Evolutionary conservation across 2,797 vertebrate species (phyloP).

Genomic region (Neomorphus geoffroyi): DNA sequence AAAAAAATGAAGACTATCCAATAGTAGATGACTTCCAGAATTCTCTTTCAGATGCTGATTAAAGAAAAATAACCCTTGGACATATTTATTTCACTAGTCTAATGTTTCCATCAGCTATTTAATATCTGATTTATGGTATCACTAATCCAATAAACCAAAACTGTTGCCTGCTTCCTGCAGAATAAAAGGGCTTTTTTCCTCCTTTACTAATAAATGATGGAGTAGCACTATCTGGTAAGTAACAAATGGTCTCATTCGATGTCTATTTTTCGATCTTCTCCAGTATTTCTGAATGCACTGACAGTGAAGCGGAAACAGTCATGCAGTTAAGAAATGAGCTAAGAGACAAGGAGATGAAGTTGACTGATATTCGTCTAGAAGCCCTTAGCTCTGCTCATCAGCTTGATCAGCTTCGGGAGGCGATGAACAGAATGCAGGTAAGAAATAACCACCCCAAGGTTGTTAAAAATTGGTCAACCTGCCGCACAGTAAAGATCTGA

Average conservation of each 20-base stretch:
- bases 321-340: conserved; percentile 95
- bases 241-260: not conserved
- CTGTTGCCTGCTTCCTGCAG: not conserved
- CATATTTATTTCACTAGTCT: not conserved
- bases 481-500: not conserved
- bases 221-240: not conserved
- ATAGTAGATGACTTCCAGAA: not conserved
- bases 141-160: not conserved
- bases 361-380: conserved; percentile 96
- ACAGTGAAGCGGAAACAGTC: conserved; percentile 92
- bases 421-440: conserved; percentile 99
- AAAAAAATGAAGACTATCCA: not conserved
- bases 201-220: not conserved
- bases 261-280: not conserved
- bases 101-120: not conserved
- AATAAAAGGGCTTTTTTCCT: not conserved
- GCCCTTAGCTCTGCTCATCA: conserved; percentile 98
- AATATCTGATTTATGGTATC: not conserved
- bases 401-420: conserved; percentile 95
- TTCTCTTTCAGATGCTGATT: not conserved
- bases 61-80: not conserved
- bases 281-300: conserved; percentile 92
- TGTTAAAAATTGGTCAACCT: not conserved
- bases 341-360: conserved; percentile 98
- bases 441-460: not conserved